These are phyloP conservation scores for Drosophila bipectinata DNA, from an alignment of 1,140 invertebrate genomes.

Conservation along the genomic window DNA sequence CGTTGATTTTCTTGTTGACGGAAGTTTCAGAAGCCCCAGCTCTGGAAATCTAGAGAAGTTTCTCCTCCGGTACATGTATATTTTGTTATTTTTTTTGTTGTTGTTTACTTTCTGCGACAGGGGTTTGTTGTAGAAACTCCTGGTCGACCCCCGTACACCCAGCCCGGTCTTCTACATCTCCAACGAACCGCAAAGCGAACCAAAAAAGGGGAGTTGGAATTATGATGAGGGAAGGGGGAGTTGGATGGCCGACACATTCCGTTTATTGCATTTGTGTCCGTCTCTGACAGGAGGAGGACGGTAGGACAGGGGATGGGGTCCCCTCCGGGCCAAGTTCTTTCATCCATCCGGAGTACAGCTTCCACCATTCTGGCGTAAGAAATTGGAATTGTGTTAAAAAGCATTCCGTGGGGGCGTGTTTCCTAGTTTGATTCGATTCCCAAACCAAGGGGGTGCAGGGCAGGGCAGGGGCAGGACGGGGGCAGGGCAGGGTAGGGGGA, in stretches of 20 bases:
- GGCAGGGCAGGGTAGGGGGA: not conserved
- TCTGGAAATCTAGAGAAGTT: slow-evolving; percentile 58
- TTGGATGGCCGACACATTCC: slow-evolving; percentile 22
- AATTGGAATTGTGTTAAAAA: slow-evolving; percentile 66
- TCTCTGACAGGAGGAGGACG: slow-evolving; percentile 3
- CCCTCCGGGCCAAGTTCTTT: slow-evolving; percentile 28
- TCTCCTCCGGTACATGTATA: slow-evolving; percentile 25
- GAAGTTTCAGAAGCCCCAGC: slow-evolving; percentile 40
- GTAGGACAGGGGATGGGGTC: slow-evolving; percentile 13
- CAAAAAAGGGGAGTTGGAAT: slow-evolving; percentile 27
- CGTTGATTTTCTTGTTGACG: slow-evolving; percentile 66
- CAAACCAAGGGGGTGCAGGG: not conserved
- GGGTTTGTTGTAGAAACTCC: slow-evolving; percentile 32
- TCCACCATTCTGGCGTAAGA: slow-evolving; percentile 39
- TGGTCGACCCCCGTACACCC: not conserved
- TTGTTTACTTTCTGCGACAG: slow-evolving; percentile 55
- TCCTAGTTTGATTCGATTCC: slow-evolving; percentile 49
- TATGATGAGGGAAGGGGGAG: slow-evolving; percentile 9
- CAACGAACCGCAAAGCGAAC: slow-evolving; percentile 31
- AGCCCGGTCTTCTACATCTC: not conserved
- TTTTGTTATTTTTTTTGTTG: slow-evolving; percentile 30
- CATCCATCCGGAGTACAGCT: slow-evolving; percentile 46
- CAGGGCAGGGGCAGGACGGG: too few relatives aligned
- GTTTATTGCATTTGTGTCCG: slow-evolving; percentile 70
- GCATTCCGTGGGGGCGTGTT: slow-evolving; percentile 51